Percentiles rank a stretch among this genome's conserved stretches.
Conservation (phyloP, 2,113 vertebrate genomes). For the Mesitornis unicolor region DNA sequence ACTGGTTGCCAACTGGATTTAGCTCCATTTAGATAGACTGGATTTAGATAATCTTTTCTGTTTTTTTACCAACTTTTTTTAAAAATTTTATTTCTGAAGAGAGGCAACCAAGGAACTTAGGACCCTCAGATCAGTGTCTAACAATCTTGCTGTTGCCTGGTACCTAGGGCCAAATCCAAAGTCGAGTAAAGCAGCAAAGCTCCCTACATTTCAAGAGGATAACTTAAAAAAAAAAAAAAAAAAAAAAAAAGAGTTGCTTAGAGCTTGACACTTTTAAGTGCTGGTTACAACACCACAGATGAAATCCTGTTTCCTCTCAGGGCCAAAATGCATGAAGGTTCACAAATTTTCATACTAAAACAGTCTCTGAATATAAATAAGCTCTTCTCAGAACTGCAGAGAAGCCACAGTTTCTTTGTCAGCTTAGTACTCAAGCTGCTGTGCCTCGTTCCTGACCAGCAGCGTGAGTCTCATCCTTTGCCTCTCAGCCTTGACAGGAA, state of each 20-base stretch:
- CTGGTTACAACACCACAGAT: neutral
- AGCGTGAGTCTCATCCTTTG: neutral
- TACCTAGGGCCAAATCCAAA: neutral
- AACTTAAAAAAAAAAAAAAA: too few species aligned
- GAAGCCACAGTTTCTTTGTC: neutral
- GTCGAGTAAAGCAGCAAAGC: neutral
- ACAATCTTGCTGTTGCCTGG: neutral
- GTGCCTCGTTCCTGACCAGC: neutral
- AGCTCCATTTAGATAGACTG: too few species aligned
- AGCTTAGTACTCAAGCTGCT: neutral
- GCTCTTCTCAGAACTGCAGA: fast-evolving
- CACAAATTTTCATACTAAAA: neutral
- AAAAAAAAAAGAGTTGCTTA: too few species aligned
- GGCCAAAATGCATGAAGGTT: neutral
- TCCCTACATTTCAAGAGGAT: neutral
- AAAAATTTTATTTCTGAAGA: neutral
- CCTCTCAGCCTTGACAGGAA: neutral
- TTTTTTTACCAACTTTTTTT: neutral
- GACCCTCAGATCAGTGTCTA: neutral
- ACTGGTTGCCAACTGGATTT: too few species aligned
- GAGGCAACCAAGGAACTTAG: neutral
- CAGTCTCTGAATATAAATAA: neutral
- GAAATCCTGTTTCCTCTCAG: neutral
- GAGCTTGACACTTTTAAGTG: neutral
- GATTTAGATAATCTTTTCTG: too few species aligned